Base-by-base conservation (phyloP, 2,113 vertebrate species). In the Tor tambroides region DNA sequence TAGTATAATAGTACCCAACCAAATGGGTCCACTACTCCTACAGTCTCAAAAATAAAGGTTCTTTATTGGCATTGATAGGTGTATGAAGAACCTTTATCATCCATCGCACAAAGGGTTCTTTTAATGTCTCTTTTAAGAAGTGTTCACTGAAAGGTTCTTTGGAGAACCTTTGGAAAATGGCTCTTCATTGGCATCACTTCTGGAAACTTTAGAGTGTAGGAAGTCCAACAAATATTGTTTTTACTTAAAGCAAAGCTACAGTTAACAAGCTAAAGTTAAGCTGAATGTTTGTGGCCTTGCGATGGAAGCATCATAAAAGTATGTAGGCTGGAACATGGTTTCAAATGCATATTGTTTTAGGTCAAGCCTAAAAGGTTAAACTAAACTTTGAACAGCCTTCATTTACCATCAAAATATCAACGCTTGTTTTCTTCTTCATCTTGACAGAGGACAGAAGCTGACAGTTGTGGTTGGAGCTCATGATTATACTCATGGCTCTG, bases 401-500 rank as follows among this genome's bases (percentile, higher is more conserved):
- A 8, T 35, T 80, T 80, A 11, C 10, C 9, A 80, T 3, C 14
- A 59, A 35, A 59, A 11, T 5, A 61, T 79, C 4, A 14, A 28
- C 49, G 19, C 17, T 5, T 32, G 17, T 71, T 21, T 71, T 71
- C 8, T 38, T 21, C 4, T 4, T 71, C 28, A 17, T 77, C 30
- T 28, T 46, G 59, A 65, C 81, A 91, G 88, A 17, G 19, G 38
- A 17, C 0, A 19, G 6, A 88, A 86, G 0, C 49, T 91, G 41
- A 90, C 86, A 0, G 89, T 85, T 21, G 65, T 91, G 67, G 21
- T 89, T 3, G 89, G 91, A 8, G 79, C 77, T 41, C 91, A 90
- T 67, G 32, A 87, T 2, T 10, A 0, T 21, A 78, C 5, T 2
- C 5, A 41, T 15, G 21, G 32, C 38, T 63, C 56, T 4, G 3